Conservation (phyloP, 2,113 vertebrate genomes). For the Pampusana beccarii region DNA sequence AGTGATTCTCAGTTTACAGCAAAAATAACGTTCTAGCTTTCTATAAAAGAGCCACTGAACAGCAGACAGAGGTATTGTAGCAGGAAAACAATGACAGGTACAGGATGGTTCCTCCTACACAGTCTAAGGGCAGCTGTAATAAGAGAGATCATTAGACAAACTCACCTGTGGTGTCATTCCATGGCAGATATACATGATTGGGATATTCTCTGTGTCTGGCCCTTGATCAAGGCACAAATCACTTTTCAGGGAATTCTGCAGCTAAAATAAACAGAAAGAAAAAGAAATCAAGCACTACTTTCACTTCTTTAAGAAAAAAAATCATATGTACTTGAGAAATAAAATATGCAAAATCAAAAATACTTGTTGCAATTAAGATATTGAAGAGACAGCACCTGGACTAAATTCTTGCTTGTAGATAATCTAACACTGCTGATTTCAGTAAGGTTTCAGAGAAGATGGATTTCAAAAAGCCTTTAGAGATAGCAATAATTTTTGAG, state of each 20-base stretch:
- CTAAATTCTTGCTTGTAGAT: neutral
- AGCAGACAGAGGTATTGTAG: neutral
- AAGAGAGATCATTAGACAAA: neutral
- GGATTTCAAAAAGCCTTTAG: neutral
- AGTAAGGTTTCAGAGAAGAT: neutral
- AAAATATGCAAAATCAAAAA: neutral
- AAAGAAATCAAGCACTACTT: slow-evolving; percentile 10
- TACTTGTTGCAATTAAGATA: neutral
- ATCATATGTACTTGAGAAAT: neutral
- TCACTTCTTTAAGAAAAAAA: neutral
- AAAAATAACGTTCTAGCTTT: neutral
- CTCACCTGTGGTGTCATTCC: slow-evolving; percentile 97
- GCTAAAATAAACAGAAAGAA: slow-evolving; percentile 73
- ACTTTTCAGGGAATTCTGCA: slow-evolving; percentile 94
- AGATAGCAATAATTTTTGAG: neutral
- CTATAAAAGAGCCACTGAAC: neutral
- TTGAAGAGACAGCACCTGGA: neutral
- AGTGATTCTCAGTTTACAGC: neutral
- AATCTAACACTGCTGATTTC: neutral
- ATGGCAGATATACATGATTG: slow-evolving; percentile 97
- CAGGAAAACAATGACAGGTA: neutral
- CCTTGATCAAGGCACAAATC: slow-evolving; percentile 98
- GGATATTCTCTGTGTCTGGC: slow-evolving; percentile 93
- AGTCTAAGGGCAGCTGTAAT: neutral
- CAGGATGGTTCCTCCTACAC: neutral